These are phyloP conservation scores for Lottia scabra DNA, from an alignment of 2,888 invertebrate species.

Conservation along the genomic window DNA sequence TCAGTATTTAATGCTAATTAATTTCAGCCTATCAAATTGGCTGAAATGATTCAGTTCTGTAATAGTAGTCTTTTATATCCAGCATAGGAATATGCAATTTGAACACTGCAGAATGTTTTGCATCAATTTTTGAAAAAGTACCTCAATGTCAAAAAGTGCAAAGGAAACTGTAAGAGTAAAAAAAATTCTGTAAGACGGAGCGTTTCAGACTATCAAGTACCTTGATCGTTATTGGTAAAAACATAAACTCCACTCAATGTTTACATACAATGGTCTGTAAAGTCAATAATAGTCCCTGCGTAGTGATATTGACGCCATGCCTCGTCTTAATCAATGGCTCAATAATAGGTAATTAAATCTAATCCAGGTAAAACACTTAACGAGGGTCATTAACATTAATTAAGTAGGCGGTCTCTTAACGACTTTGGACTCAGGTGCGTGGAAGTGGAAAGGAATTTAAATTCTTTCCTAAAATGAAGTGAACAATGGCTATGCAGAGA, in stretches of 20 bases:
- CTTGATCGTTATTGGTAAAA: not conserved
- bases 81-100: no score
- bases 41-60: not conserved
- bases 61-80: no score
- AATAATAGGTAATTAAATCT: not conserved
- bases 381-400: not conserved
- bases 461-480: no score
- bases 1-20: not conserved
- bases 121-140: no score
- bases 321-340: not conserved
- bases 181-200: no score
- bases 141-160: no score
- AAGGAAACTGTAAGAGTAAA: no score
- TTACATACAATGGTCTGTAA: not conserved
- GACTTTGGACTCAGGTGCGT: not conserved
- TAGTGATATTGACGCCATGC: no score
- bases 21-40: not conserved
- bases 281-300: not conserved
- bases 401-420: not conserved
- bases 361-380: constrained; percentile 1
- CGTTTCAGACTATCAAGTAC: not conserved
- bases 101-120: no score
- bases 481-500: no score
- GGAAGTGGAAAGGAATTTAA: no score
- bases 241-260: not conserved